Conservation (phyloP, 2,888 invertebrate genomes). For the Xylophagus ater region DNA sequence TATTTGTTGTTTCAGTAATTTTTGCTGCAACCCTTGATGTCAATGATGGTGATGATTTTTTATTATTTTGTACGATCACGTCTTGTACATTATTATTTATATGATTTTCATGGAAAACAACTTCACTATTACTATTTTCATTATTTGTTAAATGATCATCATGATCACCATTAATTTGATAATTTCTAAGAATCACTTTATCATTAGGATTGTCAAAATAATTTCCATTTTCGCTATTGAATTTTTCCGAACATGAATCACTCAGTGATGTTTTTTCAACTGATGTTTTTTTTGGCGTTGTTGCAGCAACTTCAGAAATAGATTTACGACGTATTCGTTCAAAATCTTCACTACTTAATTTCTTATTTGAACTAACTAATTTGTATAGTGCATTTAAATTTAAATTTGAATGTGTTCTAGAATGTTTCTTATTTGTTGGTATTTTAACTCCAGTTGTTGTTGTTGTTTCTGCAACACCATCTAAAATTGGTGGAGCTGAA, state of each 20-base stretch:
- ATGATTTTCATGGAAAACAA: background rate
- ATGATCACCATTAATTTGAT: constrained; percentile 23
- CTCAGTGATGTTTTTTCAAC: background rate
- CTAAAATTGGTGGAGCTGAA: constrained; percentile 21
- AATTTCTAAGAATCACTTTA: constrained; percentile 27
- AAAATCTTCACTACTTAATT: constrained; percentile 29
- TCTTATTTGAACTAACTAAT: constrained; percentile 27
- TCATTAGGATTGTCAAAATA: constrained; percentile 24
- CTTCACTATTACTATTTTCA: constrained; percentile 13
- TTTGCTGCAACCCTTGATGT: constrained; percentile 35
- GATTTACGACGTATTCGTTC: constrained; percentile 30
- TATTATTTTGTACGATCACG: too few species aligned
- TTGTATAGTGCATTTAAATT: constrained; percentile 32
- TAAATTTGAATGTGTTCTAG: constrained; percentile 25
- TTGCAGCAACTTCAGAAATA: constrained; percentile 26
- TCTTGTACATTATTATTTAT: too few species aligned
- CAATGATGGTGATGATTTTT: constrained; percentile 30
- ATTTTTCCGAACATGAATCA: too few species aligned
- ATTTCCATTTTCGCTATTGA: too few species aligned
- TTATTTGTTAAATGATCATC: constrained; percentile 21
- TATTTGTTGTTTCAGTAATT: constrained; percentile 31
- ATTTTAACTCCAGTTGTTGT: constrained; percentile 11
- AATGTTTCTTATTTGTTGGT: constrained; percentile 15
- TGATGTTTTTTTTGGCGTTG: background rate
- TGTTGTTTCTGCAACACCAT: constrained; percentile 11